Percentiles rank a stretch among this genome's conserved stretches.
Conservation (phyloP, 2,797 vertebrate species). For the Coilia nasus region DNA sequence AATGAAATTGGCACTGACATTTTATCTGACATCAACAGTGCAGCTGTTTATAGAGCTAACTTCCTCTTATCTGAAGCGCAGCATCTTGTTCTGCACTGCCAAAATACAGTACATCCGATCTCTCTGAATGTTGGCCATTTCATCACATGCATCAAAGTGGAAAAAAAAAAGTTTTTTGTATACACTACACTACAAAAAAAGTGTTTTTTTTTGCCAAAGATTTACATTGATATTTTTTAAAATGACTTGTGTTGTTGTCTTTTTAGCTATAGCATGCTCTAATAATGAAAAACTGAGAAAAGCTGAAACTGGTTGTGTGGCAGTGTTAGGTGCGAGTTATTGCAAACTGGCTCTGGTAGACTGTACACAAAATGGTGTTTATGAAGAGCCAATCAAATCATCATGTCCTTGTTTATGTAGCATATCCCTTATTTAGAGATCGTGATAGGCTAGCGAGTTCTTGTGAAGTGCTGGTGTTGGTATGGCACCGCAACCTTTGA, state of each 20-base stretch:
- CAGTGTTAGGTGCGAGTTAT: neutral
- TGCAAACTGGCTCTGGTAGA: neutral
- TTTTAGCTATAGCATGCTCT: too few relatives aligned
- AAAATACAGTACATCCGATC: neutral
- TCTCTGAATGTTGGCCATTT: neutral
- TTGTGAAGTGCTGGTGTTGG: neutral
- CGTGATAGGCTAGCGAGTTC: neutral
- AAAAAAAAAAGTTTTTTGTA: too few relatives aligned
- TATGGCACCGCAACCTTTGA: neutral
- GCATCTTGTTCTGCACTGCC: neutral
- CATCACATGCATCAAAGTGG: neutral
- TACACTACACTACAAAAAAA: too few relatives aligned
- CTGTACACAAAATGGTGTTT: neutral
- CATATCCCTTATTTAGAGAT: neutral
- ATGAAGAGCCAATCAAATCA: too few relatives aligned
- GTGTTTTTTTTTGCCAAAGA: too few relatives aligned
- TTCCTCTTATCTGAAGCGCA: neutral
- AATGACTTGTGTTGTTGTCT: neutral
- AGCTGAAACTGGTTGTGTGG: neutral
- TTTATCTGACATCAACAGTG: neutral
- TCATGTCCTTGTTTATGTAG: neutral
- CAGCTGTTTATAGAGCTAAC: neutral
- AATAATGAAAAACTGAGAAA: neutral
- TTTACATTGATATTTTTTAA: too few relatives aligned
- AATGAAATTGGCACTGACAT: neutral